Evolutionary conservation across 1,140 invertebrate species (phyloP), one percentile per base, ranked within the genome.

Genomic region (Antheraea pernyi): DNA sequence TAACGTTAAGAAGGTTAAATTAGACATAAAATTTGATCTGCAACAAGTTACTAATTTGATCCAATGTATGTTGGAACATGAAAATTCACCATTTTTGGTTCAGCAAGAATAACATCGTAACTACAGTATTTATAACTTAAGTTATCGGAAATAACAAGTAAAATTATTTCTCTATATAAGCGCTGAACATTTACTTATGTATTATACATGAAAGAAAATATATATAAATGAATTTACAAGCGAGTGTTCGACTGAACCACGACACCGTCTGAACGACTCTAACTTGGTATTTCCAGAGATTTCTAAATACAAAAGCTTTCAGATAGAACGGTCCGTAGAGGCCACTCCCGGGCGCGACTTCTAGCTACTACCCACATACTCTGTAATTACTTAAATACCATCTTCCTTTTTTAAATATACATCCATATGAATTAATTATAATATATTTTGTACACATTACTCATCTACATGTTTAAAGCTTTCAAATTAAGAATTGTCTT

Each of bases 401-500:
- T 46, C 46, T 30, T 16, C 16, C 42, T 22, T 22, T 76, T 82
- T 75, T 80, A 80, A 79, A 83, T 79, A 81, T 82, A 79, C 80
- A 75, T 75, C 37, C n/a, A 59, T 18, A 18, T 42, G 19, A 77
- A 78, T 70, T 75, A 69, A 77, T 76, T 53, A 53, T 67, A 73
- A 77, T 70, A 71, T 69, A 76, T 73, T 86, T 81, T 83, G 82
- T 87, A 86, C 84, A 87, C 74, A 76, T 78, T 77, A 78, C 77
- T 81, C 75, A 74, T 79, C 77, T 78, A 85, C 81, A 79, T 74
- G 79, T 83, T 88, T 89, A 88, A 89, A 88, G 85, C 85, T 88
- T 84, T 89, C 82, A 85, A 85, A 84, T 85, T 82, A 85, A 87
- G 82, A 85, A 80, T 83, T 85, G 82, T 85, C 84, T 85, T 80